Conservation (phyloP, 2,888 invertebrate species). For the Cataglyphis albicans region DNA sequence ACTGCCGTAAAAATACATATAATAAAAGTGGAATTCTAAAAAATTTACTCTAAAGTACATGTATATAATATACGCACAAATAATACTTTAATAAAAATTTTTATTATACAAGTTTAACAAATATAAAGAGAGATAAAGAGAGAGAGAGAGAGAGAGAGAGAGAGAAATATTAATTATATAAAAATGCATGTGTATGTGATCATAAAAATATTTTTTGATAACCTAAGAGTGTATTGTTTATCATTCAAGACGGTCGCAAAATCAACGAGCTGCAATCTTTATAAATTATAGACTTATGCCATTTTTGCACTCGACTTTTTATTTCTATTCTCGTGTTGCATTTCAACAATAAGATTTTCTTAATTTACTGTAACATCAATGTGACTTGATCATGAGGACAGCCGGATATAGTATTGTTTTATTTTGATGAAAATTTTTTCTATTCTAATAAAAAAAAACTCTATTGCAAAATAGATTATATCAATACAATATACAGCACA, state of each 20-base stretch:
- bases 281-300: background rate
- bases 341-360: background rate
- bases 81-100: background rate
- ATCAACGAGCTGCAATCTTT: background rate
- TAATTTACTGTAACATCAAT: background rate
- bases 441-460: background rate
- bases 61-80: background rate
- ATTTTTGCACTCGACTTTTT: background rate
- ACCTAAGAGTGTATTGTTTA: background rate
- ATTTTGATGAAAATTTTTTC: background rate
- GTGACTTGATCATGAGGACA: background rate
- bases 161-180: background rate
- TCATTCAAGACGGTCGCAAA: background rate
- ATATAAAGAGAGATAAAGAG: background rate
- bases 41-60: background rate
- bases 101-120: background rate
- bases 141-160: background rate
- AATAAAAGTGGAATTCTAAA: background rate
- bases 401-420: background rate
- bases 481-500: slow-evolving; percentile 15
- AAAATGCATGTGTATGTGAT: background rate
- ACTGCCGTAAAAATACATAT: background rate
- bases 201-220: background rate
- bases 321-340: background rate
- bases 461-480: slow-evolving; percentile 2